Evolutionary conservation across 2,888 invertebrate species (phyloP), one percentile per base, ranked within the genome.

Genomic region (Cantharis lateralis): DNA sequence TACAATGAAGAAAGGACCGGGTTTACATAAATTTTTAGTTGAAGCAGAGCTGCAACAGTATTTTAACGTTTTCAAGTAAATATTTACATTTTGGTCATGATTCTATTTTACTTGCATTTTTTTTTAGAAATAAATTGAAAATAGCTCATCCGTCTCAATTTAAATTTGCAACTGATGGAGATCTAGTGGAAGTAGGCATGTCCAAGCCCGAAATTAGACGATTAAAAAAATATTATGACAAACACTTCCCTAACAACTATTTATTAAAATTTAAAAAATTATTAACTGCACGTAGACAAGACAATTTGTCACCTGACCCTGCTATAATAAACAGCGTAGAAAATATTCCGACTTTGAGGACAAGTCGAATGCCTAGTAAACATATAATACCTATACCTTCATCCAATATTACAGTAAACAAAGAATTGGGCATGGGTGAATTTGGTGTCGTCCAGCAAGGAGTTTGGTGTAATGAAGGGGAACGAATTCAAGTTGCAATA

Each of bases 401-500:
- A 32, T 97, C 97, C 84, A 94, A 96, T 81, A 97, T 98, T 84
- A 94, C 95, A 77, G 95, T 98, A 69, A 97, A 97, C 87, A 98
- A 98, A 87, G 97, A 97, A 86, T 90, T 99, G 75, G 99, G 99
- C 26, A 95, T 95, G 84, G 99, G 99, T 13, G 98, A 99, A 88
- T 99, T 99, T 89, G 99, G 99, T 4, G 95, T 97, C 13, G 99
- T 99, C 0, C 98, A 98, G 87, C 98, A 98, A 88, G 99, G 98
- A 3, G 96, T 97, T 10, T 98, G 98, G 98, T 96, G 96, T 70
- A 96, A 97, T 85, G 96, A 96, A 82, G 96, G 95, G 76, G 96
- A 97, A 89, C 91, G 97, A 89, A 95, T 96, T 79, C 87, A 87
- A 82, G 98, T 98, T 76, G 98, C 98, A 15, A 96, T 99, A 82